Percentiles rank a stretch among this genome's conserved stretches.
Evolutionary conservation across 2,113 vertebrate species (phyloP).

Genomic region (Marmota flaviventris): DNA sequence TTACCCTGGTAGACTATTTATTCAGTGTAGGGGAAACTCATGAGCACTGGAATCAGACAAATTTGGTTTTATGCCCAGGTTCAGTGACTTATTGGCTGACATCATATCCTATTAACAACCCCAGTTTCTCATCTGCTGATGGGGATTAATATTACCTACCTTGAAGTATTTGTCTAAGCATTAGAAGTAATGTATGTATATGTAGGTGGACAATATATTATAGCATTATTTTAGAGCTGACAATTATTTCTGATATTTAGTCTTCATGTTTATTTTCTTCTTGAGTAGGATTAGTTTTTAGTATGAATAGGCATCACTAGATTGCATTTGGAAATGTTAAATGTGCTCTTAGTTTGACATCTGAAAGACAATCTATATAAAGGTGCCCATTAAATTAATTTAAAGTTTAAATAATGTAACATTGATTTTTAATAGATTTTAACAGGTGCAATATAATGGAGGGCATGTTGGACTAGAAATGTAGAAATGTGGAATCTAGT

Average conservation of each 20-base stretch:
- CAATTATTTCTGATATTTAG: not conserved
- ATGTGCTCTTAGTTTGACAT: not conserved
- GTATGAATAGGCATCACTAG: not conserved
- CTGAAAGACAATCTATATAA: not conserved
- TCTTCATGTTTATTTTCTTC: not conserved
- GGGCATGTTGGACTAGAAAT: not conserved
- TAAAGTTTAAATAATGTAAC: slow-evolving; percentile 2
- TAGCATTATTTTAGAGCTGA: not conserved
- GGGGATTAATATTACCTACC: not conserved
- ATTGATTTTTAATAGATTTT: not conserved
- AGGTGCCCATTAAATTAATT: not conserved
- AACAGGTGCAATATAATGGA: not conserved
- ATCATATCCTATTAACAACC: not conserved
- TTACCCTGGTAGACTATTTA: not conserved
- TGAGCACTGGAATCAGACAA: not conserved
- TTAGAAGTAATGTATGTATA: not conserved
- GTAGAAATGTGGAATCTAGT: not conserved
- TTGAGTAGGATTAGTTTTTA: slow-evolving; percentile 10
- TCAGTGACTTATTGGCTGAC: not conserved
- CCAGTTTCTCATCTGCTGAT: not conserved
- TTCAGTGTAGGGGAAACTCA: not conserved
- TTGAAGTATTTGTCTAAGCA: not conserved
- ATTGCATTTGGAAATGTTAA: slow-evolving; percentile 17
- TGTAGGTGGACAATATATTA: not conserved
- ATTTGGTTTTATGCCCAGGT: not conserved